Conservation (phyloP, 1,140 invertebrate genomes). For the Penaeus vannamei region DNA sequence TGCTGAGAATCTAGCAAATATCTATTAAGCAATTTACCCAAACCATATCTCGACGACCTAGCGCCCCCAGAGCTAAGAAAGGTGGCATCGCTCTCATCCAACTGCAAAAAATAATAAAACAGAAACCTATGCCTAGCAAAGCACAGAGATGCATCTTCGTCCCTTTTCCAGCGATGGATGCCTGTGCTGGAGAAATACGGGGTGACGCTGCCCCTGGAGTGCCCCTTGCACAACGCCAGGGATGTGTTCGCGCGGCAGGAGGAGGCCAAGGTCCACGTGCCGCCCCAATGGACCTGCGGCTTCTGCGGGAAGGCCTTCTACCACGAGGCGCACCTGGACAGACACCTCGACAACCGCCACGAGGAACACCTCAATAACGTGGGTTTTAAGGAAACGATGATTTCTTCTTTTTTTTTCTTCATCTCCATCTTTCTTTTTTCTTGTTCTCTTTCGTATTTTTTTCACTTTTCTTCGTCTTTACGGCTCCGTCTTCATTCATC, state of each 20-base stretch:
- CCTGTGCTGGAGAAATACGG: slow-evolving; percentile 89
- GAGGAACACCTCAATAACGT: slow-evolving; percentile 88
- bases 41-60: no score
- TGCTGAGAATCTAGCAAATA: no score
- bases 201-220: slow-evolving; percentile 86
- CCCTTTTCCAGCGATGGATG: slow-evolving; percentile 81
- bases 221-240: slow-evolving; percentile 88
- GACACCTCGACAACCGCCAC: slow-evolving; percentile 92
- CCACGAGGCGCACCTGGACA: slow-evolving; percentile 88
- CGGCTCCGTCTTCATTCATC: no score
- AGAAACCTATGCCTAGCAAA: not conserved
- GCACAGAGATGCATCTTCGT: not conserved
- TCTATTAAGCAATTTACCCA: no score
- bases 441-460: no score
- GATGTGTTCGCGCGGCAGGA: slow-evolving; percentile 91
- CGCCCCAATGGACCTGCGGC: slow-evolving; percentile 90
- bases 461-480: no score
- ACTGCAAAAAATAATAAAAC: no score
- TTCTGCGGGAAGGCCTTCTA: slow-evolving; percentile 94
- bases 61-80: no score
- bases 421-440: not conserved
- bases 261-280: slow-evolving; percentile 83
- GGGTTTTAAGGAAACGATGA: slow-evolving; percentile 61
- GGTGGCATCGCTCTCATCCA: no score
- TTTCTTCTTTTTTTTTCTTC: not conserved